phyloP scores from a whole-genome alignment of 2,797 vertebrate species.

The Philypnodon macrostomus region DNA sequence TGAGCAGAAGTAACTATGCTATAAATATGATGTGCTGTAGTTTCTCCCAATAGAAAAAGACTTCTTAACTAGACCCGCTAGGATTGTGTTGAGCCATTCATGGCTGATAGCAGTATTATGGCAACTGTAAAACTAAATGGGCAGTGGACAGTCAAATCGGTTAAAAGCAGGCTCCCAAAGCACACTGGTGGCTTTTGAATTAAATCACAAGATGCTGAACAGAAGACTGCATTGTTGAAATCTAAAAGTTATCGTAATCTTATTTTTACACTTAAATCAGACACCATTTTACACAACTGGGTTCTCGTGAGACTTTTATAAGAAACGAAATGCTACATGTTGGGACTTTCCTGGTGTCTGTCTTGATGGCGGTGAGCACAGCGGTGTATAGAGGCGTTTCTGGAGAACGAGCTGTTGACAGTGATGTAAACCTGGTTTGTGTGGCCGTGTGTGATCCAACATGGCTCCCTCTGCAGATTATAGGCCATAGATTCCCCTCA shows the following conservation, averaged over 20 bases:
- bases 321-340: slow-evolving; percentile 26
- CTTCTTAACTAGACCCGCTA: slow-evolving; percentile 12
- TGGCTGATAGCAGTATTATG: slow-evolving; percentile 28
- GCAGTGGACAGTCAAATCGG: slow-evolving; percentile 39
- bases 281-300: slow-evolving; percentile 28
- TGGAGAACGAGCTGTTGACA: slow-evolving; percentile 46
- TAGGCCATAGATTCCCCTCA: slow-evolving; percentile 53
- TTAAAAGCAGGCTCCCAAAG: slow-evolving; percentile 40
- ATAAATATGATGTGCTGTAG: slow-evolving; percentile 11
- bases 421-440: slow-evolving; percentile 62
- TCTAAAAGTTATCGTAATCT: slow-evolving; percentile 19
- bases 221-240: slow-evolving; percentile 26
- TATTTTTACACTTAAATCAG: slow-evolving; percentile 14
- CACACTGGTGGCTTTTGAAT: slow-evolving; percentile 18
- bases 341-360: too few relatives aligned
- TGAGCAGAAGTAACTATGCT: slow-evolving; percentile 11
- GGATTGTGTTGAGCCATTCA: slow-evolving; percentile 10
- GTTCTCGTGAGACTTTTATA: slow-evolving; percentile 45
- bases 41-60: slow-evolving; percentile 22
- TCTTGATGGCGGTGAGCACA: slow-evolving; percentile 21
- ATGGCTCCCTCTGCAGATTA: slow-evolving; percentile 53
- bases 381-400: slow-evolving; percentile 34
- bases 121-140: slow-evolving; percentile 32
- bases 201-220: slow-evolving; percentile 46
- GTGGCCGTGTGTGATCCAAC: slow-evolving; percentile 49